Base-by-base conservation (phyloP, 2,888 invertebrate species). In the Sinelater perroti region DNA sequence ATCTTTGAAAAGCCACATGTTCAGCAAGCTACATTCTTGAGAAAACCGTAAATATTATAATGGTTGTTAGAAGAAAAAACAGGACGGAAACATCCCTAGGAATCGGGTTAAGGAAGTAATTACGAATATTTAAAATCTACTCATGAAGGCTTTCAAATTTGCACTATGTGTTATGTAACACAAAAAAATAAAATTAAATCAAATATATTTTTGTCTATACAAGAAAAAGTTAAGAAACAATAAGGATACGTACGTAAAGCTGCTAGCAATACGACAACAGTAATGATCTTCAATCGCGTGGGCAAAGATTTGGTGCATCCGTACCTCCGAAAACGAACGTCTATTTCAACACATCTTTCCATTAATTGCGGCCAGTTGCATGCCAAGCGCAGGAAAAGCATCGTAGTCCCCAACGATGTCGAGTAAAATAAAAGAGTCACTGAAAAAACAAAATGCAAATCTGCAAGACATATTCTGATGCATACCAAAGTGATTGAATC, bases 391-490 rank as follows among this genome's bases (percentile, higher is more conserved):
- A 85, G 76, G 26, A 84, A 84, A 1, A 85, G 67, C 1, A 83
- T 33, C 1, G 82, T 72, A 0, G 85, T 82, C 1, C 83, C 60
- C 1, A 84, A 65, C 0, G 82, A 80, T 44, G 84, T 83, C 0
- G 77, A 79, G 57, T 83, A 85, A 72, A 87, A 87, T 59, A 85
- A 75, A 1, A 81, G 66, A 51, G 75, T 75, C 2, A 76, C 80
- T 79, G 64, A 21, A 69, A 50, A 17, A 47, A 8, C 8, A 33
- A 45, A 26, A 8, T 6, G 20, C 18, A 20, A 4, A 7, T 24
- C 26, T 13, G 20, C 2, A 46, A 46, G 4, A 18, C 1, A 3
- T 35, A 13, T 35, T 31, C 7, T 5, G 16, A 14, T 35, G 2
- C 14, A 1, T 56, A 56, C 56, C 51, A 35, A 56, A 42, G 20